phyloP scores from a whole-genome alignment of 2,797 vertebrate genomes.

The Taeniopygia guttata region DNA sequence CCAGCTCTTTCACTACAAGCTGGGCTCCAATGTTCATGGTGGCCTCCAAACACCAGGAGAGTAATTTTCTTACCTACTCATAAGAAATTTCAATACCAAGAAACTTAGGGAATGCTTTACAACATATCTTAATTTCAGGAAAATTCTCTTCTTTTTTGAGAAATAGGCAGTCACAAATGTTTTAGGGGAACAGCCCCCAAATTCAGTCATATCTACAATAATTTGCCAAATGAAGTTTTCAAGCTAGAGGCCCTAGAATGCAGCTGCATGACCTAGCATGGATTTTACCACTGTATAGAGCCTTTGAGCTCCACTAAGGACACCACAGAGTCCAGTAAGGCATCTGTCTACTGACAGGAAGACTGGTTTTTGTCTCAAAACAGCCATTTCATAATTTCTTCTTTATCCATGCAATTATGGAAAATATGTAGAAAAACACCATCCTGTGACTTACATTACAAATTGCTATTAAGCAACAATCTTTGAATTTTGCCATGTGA shows the following conservation, averaged over 20 bases:
- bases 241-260: not conserved
- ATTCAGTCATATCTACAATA: not conserved
- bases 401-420: not conserved
- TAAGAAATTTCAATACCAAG: not conserved
- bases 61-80: not conserved
- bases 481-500: not conserved
- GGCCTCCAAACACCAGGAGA: not conserved
- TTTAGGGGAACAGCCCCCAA: not conserved
- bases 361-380: not conserved
- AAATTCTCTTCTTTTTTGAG: not conserved
- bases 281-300: not conserved
- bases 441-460: not conserved
- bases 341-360: not conserved
- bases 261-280: not conserved
- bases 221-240: not conserved
- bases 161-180: not conserved
- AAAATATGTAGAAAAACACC: conserved; percentile 22
- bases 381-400: not conserved
- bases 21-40: not conserved
- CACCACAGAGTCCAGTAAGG: not conserved
- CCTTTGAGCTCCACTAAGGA: not conserved
- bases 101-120: not conserved
- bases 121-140: not conserved
- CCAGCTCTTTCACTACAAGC: not conserved
- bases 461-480: not conserved